These are phyloP conservation scores for Latrodectus elegans DNA, from an alignment of 2,888 invertebrate genomes.

Conservation along the genomic window DNA sequence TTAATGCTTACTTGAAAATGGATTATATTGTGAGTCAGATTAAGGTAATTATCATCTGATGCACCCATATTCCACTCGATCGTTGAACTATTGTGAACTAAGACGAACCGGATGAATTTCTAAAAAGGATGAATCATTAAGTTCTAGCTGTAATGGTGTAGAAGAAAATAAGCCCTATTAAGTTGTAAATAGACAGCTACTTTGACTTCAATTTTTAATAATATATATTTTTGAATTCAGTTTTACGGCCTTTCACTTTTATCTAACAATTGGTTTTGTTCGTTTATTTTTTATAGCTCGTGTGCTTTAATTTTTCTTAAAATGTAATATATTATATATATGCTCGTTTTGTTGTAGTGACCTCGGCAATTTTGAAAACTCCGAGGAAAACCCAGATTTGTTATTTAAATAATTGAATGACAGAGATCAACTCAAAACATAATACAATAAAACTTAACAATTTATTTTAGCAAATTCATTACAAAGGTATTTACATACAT, in stretches of 20 bases:
- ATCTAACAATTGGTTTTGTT: not conserved
- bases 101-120: constrained; percentile 30
- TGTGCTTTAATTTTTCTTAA: constrained; percentile 13
- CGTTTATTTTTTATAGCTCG: constrained; percentile 24
- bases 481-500: too few relatives aligned
- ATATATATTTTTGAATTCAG: constrained; percentile 15
- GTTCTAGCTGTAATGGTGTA: constrained; percentile 1
- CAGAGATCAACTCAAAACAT: too few relatives aligned
- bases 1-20: constrained; percentile 20
- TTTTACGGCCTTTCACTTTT: constrained; percentile 20
- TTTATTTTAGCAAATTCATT: too few relatives aligned
- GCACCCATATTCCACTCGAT: constrained; percentile 29
- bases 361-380: too few relatives aligned
- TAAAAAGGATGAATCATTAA: constrained; percentile 26
- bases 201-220: constrained; percentile 19
- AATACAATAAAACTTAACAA: too few relatives aligned
- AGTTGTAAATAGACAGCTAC: not conserved
- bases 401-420: too few relatives aligned
- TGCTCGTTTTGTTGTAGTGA: too few relatives aligned
- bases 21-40: constrained; percentile 23
- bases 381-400: too few relatives aligned
- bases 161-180: constrained; percentile 26
- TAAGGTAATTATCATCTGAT: constrained; percentile 15
- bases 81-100: constrained; percentile 21
- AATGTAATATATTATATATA: constrained; percentile 26